Evolutionary conservation across 2,888 invertebrate species (phyloP).

Genomic region (Carabus problematicus): DNA sequence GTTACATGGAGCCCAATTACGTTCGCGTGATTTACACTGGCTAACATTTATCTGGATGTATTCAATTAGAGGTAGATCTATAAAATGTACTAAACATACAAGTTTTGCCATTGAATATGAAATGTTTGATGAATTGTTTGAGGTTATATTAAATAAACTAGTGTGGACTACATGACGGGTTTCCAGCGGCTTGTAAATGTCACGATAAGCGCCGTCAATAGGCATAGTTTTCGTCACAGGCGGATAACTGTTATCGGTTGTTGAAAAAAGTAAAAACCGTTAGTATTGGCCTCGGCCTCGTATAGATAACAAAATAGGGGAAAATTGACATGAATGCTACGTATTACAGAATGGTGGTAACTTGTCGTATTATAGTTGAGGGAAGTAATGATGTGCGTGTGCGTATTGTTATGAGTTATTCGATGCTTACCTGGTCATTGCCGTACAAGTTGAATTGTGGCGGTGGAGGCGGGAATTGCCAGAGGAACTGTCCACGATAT

Average conservation of each 20-base stretch:
- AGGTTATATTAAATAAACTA: too few species aligned
- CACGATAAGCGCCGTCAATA: not conserved
- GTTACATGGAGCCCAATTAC: not conserved
- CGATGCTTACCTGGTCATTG: conserved; percentile 77
- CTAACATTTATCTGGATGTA: not conserved
- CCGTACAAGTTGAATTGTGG: conserved; percentile 77
- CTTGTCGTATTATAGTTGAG: too few species aligned
- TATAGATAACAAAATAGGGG: not conserved
- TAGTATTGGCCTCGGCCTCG: not conserved
- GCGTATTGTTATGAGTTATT: conserved; percentile 5
- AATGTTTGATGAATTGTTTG: too few species aligned
- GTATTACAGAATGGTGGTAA: too few species aligned
- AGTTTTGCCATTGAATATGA: too few species aligned
- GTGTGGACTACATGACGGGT: too few species aligned
- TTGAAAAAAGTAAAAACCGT: not conserved
- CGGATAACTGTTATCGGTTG: conserved; percentile 17
- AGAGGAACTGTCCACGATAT: conserved; percentile 75
- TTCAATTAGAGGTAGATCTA: not conserved
- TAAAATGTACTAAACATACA: not conserved
- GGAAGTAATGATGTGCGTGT: conserved; percentile 3
- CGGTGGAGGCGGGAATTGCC: conserved; percentile 85
- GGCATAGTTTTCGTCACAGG: conserved; percentile 10
- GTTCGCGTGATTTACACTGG: conserved; percentile 1
- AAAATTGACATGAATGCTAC: too few species aligned
- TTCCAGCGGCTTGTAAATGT: not conserved